Evolutionary conservation across 2,797 vertebrate species (phyloP), one percentile per base, ranked within the genome.

Genomic region (Merluccius polli): DNA sequence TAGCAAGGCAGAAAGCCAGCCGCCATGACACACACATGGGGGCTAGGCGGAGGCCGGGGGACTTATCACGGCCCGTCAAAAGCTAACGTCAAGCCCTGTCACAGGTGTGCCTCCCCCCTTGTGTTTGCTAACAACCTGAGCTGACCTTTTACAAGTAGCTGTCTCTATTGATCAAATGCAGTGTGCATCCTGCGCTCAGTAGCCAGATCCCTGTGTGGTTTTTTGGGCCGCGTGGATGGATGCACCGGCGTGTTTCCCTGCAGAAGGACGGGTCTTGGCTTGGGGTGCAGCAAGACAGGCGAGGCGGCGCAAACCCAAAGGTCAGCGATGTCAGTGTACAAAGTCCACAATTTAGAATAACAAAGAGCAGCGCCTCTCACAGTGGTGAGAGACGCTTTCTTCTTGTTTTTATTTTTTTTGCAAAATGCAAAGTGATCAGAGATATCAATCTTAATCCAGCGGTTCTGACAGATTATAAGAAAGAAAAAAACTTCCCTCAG

Each of bases 71-170:
- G 71, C 71, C 78, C 81, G 84, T 85, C 82, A 77, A 83, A 82
- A 76, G 52, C 74, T 76, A 81, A 78, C 87, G 82, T 83, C 77
- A 27, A 72, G 73, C 41, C 75, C 84, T 78, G 77, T 83, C 79
- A 79, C 82, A 71, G 85, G 77, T 85, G 82, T n/a, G 71, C 79
- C 79, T 84, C 80, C 72, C n/a, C n/a, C 41, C 41, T 71, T 65
- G 77, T 84, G 83, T 90, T 88, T 84, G 85, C 83, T 71, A 82
- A 78, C 78, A 84, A 81, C 59, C 79, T 63, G n/a, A n/a, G n/a
- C n/a, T n/a, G 85, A 88, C 86, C 85, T 91, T 87, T 88, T 16
- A 74, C 84, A 81, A 77, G 78, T 79, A 79, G 84, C 84, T 89
- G 89, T 89, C 83, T 79, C 78, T 84, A 89, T 88, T 86, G 89